These are phyloP conservation scores for Ruditapes philippinarum DNA, from an alignment of 1,140 invertebrate genomes.

Conservation along the genomic window DNA sequence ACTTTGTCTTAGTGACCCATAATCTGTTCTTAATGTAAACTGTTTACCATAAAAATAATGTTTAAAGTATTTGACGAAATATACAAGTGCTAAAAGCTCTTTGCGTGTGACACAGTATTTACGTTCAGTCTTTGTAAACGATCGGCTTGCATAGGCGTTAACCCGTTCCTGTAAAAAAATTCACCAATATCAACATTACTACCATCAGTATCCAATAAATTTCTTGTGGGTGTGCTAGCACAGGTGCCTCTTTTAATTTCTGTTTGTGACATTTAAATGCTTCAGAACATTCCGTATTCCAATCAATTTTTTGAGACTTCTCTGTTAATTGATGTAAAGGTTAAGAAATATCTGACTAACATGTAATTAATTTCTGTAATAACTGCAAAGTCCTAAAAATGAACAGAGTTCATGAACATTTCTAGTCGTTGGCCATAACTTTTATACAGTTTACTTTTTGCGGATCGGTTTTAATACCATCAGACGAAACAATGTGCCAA, in stretches of 20 bases:
- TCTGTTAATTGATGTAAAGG: background rate
- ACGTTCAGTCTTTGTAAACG: no score
- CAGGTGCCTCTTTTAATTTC: background rate
- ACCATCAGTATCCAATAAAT: constrained; percentile 62
- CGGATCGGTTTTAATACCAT: background rate
- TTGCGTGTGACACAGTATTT: no score
- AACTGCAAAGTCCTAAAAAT: background rate
- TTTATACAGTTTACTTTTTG: background rate
- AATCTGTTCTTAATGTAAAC: no score
- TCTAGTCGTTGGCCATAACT: background rate
- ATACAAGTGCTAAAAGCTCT: no score
- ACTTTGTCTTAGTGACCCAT: no score
- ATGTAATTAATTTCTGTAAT: background rate
- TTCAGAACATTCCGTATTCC: background rate
- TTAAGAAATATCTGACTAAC: background rate
- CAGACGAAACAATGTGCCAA: background rate
- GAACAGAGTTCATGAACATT: no score
- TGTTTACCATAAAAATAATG: no score
- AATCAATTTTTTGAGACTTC: background rate
- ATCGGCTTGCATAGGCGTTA: no score
- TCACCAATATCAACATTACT: constrained; percentile 72
- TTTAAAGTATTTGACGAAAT: no score
- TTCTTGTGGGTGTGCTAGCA: background rate
- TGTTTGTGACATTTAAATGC: background rate
- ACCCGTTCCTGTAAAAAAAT: no score